Conservation (phyloP, 2,113 vertebrate species). For the Psilopsiagon aurifrons region DNA sequence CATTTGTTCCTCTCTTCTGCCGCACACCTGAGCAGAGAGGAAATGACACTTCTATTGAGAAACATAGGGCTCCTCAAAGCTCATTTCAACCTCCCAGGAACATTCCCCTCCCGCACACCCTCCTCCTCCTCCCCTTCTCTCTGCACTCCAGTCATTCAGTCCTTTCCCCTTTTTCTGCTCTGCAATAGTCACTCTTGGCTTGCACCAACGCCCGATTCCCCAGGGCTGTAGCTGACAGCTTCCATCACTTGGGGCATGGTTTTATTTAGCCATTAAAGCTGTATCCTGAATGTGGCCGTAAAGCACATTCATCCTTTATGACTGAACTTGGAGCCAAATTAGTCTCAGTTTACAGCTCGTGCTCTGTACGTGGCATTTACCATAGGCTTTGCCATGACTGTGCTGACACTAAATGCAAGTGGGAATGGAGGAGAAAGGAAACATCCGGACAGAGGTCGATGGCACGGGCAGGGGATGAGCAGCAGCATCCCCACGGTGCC, state of each 20-base stretch:
- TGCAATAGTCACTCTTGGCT: background rate
- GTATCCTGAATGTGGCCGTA: background rate
- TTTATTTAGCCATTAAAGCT: conserved; percentile 28
- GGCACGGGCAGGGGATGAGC: background rate
- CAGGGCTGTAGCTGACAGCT: background rate
- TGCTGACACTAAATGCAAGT: background rate
- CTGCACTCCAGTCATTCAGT: background rate
- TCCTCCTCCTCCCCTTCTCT: background rate
- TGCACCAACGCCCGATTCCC: background rate
- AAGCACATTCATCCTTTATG: conserved; percentile 6
- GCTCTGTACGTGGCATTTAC: background rate
- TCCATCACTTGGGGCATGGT: background rate
- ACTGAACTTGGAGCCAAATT: conserved; percentile 11
- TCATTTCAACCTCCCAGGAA: background rate
- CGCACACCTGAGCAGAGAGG: background rate
- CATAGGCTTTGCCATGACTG: background rate
- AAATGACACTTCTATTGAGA: conserved; percentile 27
- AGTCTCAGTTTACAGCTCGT: conserved; percentile 1
- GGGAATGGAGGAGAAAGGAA: background rate
- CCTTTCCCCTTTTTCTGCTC: background rate
- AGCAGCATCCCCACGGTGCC: background rate
- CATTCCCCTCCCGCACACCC: background rate
- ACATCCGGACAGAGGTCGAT: accelerated
- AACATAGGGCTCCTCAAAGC: conserved; percentile 5
- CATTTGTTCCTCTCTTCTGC: background rate